Conservation (phyloP, 2,797 vertebrate genomes). For the Furcifer pardalis region DNA sequence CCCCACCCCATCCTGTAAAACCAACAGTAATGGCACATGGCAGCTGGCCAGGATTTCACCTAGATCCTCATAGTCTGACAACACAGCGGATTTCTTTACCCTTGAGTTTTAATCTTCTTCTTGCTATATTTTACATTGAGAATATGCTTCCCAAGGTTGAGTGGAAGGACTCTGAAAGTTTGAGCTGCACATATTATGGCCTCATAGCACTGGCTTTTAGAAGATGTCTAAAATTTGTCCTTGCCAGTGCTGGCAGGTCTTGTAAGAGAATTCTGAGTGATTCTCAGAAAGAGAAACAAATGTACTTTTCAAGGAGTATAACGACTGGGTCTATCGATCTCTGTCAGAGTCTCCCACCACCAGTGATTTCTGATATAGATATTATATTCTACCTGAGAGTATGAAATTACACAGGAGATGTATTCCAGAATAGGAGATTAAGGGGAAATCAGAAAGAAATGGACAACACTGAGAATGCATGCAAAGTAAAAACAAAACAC, state of each 20-base stretch:
- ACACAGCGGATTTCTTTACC: neutral
- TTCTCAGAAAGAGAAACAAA: slow-evolving; percentile 55
- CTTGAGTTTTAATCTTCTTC: slow-evolving; percentile 18
- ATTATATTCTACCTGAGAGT: slow-evolving; percentile 50
- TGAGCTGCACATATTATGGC: slow-evolving; percentile 13
- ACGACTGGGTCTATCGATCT: slow-evolving; percentile 33
- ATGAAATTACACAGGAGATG: slow-evolving; percentile 23
- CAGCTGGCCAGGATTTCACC: neutral
- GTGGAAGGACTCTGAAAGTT: neutral
- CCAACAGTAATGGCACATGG: neutral
- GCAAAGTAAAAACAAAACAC: slow-evolving; percentile 26
- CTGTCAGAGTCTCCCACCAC: slow-evolving; percentile 46
- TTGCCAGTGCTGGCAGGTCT: slow-evolving; percentile 41
- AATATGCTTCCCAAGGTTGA: neutral
- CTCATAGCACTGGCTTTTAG: slow-evolving; percentile 38
- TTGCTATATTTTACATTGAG: neutral
- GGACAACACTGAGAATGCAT: slow-evolving; percentile 45
- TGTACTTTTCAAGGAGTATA: slow-evolving; percentile 40
- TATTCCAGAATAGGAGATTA: slow-evolving; percentile 39
- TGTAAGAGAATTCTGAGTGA: slow-evolving; percentile 50
- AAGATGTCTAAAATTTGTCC: slow-evolving; percentile 25
- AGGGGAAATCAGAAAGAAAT: slow-evolving; percentile 39
- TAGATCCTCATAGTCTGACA: neutral
- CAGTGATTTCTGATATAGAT: slow-evolving; percentile 36
- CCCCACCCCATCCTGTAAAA: too few species aligned